Conservation (phyloP, 2,888 invertebrate species). For the Drosophila testacea region DNA sequence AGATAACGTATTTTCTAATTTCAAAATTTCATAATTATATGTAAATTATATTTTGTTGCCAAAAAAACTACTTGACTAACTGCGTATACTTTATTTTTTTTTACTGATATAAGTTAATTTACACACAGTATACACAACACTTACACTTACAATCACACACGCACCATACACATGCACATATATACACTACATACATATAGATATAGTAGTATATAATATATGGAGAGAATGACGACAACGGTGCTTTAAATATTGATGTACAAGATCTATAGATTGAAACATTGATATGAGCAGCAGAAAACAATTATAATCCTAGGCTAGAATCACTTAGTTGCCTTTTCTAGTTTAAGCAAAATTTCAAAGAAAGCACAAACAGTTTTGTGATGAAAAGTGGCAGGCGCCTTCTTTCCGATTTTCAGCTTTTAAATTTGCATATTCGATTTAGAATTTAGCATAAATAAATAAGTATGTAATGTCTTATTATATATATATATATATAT, state of each 20-base stretch:
- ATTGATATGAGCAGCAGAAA: conserved; percentile 24
- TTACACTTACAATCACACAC: conserved; percentile 1
- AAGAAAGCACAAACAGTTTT: conserved; percentile 1
- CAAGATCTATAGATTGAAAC: conserved; percentile 3
- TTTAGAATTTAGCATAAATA: too few relatives aligned
- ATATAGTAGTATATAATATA: neutral
- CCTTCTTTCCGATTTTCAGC: too few relatives aligned
- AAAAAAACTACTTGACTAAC: neutral
- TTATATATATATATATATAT: neutral
- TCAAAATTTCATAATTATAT: too few relatives aligned
- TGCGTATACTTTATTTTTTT: conserved; percentile 1
- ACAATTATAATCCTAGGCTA: conserved; percentile 60
- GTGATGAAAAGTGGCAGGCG: neutral
- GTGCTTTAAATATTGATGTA: conserved; percentile 43
- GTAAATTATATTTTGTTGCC: too few relatives aligned
- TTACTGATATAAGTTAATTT: conserved; percentile 1
- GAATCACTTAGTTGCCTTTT: conserved; percentile 77
- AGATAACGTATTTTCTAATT: too few relatives aligned
- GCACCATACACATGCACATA: conserved; percentile 8
- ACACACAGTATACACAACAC: conserved; percentile 9
- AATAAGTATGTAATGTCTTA: neutral
- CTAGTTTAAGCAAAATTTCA: conserved; percentile 61
- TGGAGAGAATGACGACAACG: conserved; percentile 45
- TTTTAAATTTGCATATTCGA: too few relatives aligned
- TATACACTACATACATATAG: conserved; percentile 14